Percentiles rank a stretch among this genome's conserved stretches.
These are phyloP conservation scores for Chelmon rostratus DNA, from an alignment of 2,797 vertebrate genomes.

Conservation along the genomic window DNA sequence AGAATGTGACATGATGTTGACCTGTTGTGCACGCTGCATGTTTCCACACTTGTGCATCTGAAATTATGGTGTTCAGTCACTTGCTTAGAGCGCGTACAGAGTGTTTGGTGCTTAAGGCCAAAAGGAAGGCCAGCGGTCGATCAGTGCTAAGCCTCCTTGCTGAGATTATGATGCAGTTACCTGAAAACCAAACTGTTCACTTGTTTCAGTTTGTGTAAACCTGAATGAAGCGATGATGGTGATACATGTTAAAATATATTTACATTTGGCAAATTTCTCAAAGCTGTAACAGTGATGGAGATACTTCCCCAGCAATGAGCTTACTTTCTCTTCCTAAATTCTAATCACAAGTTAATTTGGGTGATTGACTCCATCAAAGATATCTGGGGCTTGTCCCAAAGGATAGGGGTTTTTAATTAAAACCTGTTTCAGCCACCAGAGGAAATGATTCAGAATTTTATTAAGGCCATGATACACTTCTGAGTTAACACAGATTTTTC, in stretches of 20 bases:
- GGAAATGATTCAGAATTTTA: slow-evolving; percentile 69
- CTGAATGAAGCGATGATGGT: slow-evolving; percentile 4
- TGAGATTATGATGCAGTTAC: background rate
- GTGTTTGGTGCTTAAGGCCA: slow-evolving; percentile 52
- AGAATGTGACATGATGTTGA: slow-evolving; percentile 26
- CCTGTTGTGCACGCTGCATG: slow-evolving; percentile 51
- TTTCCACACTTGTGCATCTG: slow-evolving; percentile 28
- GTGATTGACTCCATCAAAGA: slow-evolving; percentile 74
- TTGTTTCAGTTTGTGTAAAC: slow-evolving; percentile 7
- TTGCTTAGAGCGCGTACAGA: slow-evolving; percentile 25
- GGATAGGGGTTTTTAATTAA: slow-evolving; percentile 77
- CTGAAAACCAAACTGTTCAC: background rate
- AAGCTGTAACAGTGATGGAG: background rate
- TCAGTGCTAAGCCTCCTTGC: slow-evolving; percentile 1
- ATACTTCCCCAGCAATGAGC: slow-evolving; percentile 24
- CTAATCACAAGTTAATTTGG: slow-evolving; percentile 68
- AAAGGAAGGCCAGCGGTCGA: background rate
- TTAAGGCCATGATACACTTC: slow-evolving; percentile 70
- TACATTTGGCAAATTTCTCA: slow-evolving; percentile 8
- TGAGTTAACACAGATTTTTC: slow-evolving; percentile 24
- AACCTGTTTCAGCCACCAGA: slow-evolving; percentile 70
- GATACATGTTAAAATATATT: background rate
- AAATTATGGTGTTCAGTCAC: slow-evolving; percentile 14
- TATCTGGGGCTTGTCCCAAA: slow-evolving; percentile 76
- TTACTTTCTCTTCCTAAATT: slow-evolving; percentile 49